phyloP scores from a whole-genome alignment of 92 coral and sea anemone genomes.

The Paramuricea clavata region DNA sequence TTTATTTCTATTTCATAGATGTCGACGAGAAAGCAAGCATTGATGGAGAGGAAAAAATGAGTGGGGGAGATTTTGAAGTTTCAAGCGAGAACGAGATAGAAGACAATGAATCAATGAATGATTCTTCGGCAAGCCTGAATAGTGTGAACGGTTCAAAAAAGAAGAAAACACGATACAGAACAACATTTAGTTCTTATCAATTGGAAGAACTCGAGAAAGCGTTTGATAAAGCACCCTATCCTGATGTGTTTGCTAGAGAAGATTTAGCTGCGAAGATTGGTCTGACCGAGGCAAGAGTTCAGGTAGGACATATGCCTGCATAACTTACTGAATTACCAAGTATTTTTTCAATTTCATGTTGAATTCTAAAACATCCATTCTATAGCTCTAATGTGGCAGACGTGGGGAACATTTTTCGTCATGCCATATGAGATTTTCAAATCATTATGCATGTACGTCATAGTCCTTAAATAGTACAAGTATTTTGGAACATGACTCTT shows the following conservation, averaged over 20 bases:
- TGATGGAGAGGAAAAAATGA: background rate
- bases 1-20: background rate
- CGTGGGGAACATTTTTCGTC: too few species aligned
- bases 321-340: background rate
- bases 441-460: too few species aligned
- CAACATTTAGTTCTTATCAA: conserved; percentile 97
- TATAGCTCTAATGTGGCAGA: too few species aligned
- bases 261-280: conserved; percentile 95
- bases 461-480: too few species aligned
- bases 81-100: conserved; percentile 44
- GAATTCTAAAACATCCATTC: too few species aligned
- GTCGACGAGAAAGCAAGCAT: background rate
- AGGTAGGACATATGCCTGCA: conserved; percentile 58
- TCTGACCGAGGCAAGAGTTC: conserved; percentile 95
- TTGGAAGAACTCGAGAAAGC: conserved; percentile 97
- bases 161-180: conserved; percentile 95
- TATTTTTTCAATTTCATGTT: too few species aligned
- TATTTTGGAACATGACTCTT: too few species aligned
- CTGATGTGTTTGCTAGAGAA: conserved; percentile 98
- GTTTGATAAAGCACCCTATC: conserved; percentile 99
- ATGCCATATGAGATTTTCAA: background rate
- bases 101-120: conserved; percentile 45
- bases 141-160: conserved; percentile 76
- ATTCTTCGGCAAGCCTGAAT: conserved; percentile 62
- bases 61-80: conserved; percentile 17